A percentile compares a stretch with the other conserved stretches of the same genome.
Conservation (phyloP, 2,888 invertebrate genomes). For the Acronicta psi region DNA sequence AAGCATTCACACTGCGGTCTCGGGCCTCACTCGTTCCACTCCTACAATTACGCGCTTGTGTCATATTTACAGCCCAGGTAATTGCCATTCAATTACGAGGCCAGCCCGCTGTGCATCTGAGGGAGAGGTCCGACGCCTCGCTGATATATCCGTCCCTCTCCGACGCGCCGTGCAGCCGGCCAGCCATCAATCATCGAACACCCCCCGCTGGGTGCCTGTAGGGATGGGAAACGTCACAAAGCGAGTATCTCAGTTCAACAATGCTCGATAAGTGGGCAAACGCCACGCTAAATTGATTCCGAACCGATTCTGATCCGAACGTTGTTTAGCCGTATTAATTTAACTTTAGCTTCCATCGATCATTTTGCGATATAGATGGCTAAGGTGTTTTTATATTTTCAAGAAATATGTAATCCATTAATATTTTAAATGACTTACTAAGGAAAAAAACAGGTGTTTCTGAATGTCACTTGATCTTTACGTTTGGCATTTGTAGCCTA, state of each 20-base stretch:
- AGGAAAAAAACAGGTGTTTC: slow-evolving; percentile 32
- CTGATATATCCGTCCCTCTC: slow-evolving; percentile 67
- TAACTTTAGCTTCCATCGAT: slow-evolving; percentile 54
- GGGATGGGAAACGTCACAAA: slow-evolving; percentile 86
- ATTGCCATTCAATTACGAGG: slow-evolving; percentile 89
- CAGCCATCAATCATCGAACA: slow-evolving; percentile 87
- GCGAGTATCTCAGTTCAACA: slow-evolving; percentile 79
- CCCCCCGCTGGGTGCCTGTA: slow-evolving; percentile 84
- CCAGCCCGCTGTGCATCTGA: slow-evolving; percentile 79
- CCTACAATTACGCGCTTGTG: slow-evolving; percentile 89
- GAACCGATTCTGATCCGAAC: slow-evolving; percentile 73
- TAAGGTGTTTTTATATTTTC: slow-evolving; percentile 16
- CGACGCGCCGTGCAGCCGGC: slow-evolving; percentile 76
- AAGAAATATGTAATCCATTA: slow-evolving; percentile 14
- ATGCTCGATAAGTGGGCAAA: slow-evolving; percentile 87
- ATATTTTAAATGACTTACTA: slow-evolving; percentile 29
- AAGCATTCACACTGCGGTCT: slow-evolving; percentile 80
- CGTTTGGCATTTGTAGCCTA: slow-evolving; percentile 14
- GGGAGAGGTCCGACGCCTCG: slow-evolving; percentile 64
- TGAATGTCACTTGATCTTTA: slow-evolving; percentile 32
- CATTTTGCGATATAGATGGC: slow-evolving; percentile 30
- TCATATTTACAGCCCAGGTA: slow-evolving; percentile 90
- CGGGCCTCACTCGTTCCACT: slow-evolving; percentile 83
- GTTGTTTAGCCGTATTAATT: slow-evolving; percentile 76
- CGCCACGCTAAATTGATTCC: slow-evolving; percentile 85